Conservation (phyloP, 1,140 invertebrate genomes). For the Drosophila auraria region DNA sequence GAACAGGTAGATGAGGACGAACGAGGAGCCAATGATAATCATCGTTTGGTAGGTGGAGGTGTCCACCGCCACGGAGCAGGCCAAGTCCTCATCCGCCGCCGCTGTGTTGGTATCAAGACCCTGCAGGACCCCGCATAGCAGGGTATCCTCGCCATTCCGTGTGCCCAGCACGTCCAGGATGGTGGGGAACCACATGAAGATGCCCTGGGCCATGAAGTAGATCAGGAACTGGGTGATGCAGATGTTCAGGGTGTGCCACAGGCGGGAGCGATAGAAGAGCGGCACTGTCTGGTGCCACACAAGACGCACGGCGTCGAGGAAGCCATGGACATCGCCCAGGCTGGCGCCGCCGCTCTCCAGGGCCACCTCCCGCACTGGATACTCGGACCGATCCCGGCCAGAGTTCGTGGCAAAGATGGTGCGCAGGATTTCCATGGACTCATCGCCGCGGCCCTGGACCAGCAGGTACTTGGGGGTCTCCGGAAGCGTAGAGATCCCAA, state of each 20-base stretch:
- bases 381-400: slow-evolving; percentile 52
- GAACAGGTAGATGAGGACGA: slow-evolving; percentile 68
- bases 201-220: slow-evolving; percentile 82
- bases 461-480: slow-evolving; percentile 93
- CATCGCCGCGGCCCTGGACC: slow-evolving; percentile 87
- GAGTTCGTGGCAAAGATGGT: slow-evolving; percentile 88
- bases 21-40: slow-evolving; percentile 72
- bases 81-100: neutral
- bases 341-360: slow-evolving; percentile 56
- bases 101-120: slow-evolving; percentile 7
- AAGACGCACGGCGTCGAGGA: slow-evolving; percentile 68
- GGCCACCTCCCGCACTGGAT: slow-evolving; percentile 58
- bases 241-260: slow-evolving; percentile 87
- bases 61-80: slow-evolving; percentile 51
- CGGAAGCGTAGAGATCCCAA: slow-evolving; percentile 87
- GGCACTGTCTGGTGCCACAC: slow-evolving; percentile 86
- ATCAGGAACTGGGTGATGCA: slow-evolving; percentile 87
- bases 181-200: slow-evolving; percentile 85
- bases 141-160: neutral
- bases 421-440: slow-evolving; percentile 87
- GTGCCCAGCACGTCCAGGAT: slow-evolving; percentile 70
- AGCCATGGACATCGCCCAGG: slow-evolving; percentile 58
- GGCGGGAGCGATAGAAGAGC: slow-evolving; percentile 86
- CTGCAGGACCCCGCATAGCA: slow-evolving; percentile 59
- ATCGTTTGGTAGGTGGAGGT: slow-evolving; percentile 60